Evolutionary conservation across 2,797 vertebrate genomes (phyloP), one percentile per base, ranked within the genome.

Genomic region (Microctenopoma stevenorrisi): DNA sequence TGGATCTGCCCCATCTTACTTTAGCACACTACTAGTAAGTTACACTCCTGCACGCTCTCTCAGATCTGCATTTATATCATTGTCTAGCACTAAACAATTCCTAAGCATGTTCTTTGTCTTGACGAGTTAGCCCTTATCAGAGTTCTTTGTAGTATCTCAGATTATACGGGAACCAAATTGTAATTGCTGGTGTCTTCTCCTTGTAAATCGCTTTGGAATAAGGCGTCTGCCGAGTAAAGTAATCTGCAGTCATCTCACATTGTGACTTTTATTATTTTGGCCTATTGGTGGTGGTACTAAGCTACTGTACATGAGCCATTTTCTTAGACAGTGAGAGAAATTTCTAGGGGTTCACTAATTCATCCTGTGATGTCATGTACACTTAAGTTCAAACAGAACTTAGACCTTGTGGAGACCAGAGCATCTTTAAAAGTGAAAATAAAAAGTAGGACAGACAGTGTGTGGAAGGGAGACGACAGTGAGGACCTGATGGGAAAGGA

Each of bases 271-370:
- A 14, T 50, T 3, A 25, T 15, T 26, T 7, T 50, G 35, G 14
- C 83, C 87, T 57, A 5, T 53, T 11, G 83, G 18, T 85, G 90
- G 89, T 35, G 68, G 55, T 64, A 76, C 12, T 82, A 72, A 77
- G 71, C 38, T 5, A 11, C 6, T 57, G 14, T 57, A 37, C 55
- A 64, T 40, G 26, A 66, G 40, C 55, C 28, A 54, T 66, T 59
- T 57, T 14, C 18, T 30, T 7, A 59, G 69, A 74, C 50, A 3
- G 38, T 73, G 71, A 71, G 71, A 58, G 65, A 87, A 80, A 76
- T 72, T 63, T 88, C 79, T 47, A 16, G 9, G 7, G 47, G 15
- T 37, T 55, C 28, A 54, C 3, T 72, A 46, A 73, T 74, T 30
- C 15, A 42, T 14, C 42, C 25, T n/a, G 44, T 54, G 22, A 14